phyloP scores from a whole-genome alignment of 64 coral and sea anemone species.

The Montipora capricornis region DNA sequence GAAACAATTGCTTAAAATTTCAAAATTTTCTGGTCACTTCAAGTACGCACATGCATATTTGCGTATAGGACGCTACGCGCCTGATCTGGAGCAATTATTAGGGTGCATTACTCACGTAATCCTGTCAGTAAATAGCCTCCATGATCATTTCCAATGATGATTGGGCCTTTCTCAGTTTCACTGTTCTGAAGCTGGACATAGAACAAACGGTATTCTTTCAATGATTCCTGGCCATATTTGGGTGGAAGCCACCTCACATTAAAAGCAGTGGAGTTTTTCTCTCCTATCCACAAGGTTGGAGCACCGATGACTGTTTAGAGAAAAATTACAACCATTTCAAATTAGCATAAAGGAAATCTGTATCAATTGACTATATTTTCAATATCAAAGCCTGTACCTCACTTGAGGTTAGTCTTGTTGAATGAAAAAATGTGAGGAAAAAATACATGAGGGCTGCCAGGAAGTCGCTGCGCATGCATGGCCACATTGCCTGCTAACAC shows the following conservation, averaged over 20 bases:
- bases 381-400: too few species aligned
- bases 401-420: too few species aligned
- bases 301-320: conserved; percentile 76
- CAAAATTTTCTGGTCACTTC: too few species aligned
- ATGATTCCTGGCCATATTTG: conserved; percentile 49
- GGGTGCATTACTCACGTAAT: conserved; percentile 63
- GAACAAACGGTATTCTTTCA: conserved; percentile 70
- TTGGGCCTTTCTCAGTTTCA: neutral
- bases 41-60: too few species aligned
- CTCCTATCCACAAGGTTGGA: conserved; percentile 30
- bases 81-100: neutral
- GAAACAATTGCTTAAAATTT: too few species aligned
- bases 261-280: conserved; percentile 55
- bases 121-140: conserved; percentile 37
- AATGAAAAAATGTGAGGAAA: too few species aligned
- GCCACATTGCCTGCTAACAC: too few species aligned
- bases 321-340: neutral
- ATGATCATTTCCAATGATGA: conserved; percentile 40
- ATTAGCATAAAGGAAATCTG: neutral
- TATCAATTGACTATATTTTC: too few species aligned
- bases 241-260: conserved; percentile 65
- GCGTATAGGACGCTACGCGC: too few species aligned
- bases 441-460: too few species aligned
- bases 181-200: conserved; percentile 25
- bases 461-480: too few species aligned